Base-by-base conservation (phyloP, 1,140 invertebrate genomes). In the Theocolax elegans region DNA sequence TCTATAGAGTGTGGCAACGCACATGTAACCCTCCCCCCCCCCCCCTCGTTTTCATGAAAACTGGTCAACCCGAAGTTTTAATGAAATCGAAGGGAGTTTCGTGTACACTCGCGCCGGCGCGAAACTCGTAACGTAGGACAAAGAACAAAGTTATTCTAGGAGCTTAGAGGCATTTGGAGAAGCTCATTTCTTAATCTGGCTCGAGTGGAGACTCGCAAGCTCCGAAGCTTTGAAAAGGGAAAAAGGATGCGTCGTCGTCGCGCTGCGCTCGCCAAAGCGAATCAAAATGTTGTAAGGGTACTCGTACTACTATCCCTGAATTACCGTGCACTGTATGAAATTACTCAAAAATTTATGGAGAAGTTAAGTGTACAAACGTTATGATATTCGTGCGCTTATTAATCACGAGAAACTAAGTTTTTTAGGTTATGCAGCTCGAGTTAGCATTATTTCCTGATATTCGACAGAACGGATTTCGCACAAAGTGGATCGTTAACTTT, bases 181-280 rank as follows among this genome's bases (percentile, higher is more conserved):
- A 19, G 48, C 21, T 64, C 29, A 35, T 53, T 64, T 64, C 48
- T 64, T 51, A 51, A 53, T 64, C 62, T 53, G 62, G 46, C 62
- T 53, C 31, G 27, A 38, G 31, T 40, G 13, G 6, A 1, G 12
- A 15, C 31, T 12, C 29, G n/a, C 19, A 9, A 38, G 29, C 40
- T 31, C 0, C 25, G 31, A 31, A 49, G 25, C 60, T 63, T 49
- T 23, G 60, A 49, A 51, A 63, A 63, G 27, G 12, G 9, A 8
- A 63, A 49, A 48, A 49, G 60, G 29, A 49, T 21, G 46, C 27
- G 15, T 31, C 19, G 27, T 17, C 4, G 23, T 25, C 6, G 49
- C 23, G 23, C 21, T 35, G 31, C 17, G 15, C 10, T 21, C 10
- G 53, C 31, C 38, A 38, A 40, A 56, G 38, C 53, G 8, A 38